These are phyloP conservation scores for Nematolebias whitei DNA, from an alignment of 2,113 vertebrate genomes.

Conservation along the genomic window DNA sequence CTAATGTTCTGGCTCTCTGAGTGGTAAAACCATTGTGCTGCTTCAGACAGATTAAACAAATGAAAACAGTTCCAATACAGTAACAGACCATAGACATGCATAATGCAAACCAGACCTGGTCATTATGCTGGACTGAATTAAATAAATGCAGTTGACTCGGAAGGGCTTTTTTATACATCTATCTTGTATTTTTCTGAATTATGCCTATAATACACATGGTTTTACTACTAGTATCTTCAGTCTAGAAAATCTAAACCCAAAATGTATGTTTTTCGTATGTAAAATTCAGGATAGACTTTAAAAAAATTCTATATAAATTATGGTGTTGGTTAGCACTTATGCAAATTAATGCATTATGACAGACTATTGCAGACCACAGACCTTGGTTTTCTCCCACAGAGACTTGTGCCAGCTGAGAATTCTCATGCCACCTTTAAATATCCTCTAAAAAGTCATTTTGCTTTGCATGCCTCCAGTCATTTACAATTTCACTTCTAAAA, in stretches of 20 bases:
- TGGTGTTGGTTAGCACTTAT: slow-evolving; percentile 21
- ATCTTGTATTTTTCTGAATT: slow-evolving; percentile 24
- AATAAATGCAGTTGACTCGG: not conserved
- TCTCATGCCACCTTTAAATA: slow-evolving; percentile 77
- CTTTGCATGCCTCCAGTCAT: slow-evolving; percentile 34
- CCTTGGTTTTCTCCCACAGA: slow-evolving; percentile 32
- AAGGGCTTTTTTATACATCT: not conserved
- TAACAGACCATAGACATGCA: slow-evolving; percentile 9
- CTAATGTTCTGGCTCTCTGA: slow-evolving; percentile 30
- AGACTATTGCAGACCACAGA: slow-evolving; percentile 20
- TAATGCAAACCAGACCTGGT: slow-evolving; percentile 20
- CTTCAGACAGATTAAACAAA: slow-evolving; percentile 19
- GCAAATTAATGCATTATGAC: slow-evolving; percentile 30
- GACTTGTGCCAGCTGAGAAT: slow-evolving; percentile 52
- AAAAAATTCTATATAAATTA: slow-evolving; percentile 54
- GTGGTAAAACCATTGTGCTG: slow-evolving; percentile 18
- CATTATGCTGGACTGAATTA: slow-evolving; percentile 2
- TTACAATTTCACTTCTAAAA: slow-evolving; percentile 36
- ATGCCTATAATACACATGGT: not conserved
- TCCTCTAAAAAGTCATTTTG: slow-evolving; percentile 42
- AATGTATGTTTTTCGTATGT: not conserved
- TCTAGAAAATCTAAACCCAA: slow-evolving; percentile 10
- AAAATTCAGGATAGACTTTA: slow-evolving; percentile 13
- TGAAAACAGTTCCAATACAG: slow-evolving; percentile 23
- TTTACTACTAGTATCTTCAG: slow-evolving; percentile 30